Evolutionary conservation across 2,888 invertebrate genomes (phyloP), one percentile per base, ranked within the genome.

Genomic region (Campaea margaritaria): DNA sequence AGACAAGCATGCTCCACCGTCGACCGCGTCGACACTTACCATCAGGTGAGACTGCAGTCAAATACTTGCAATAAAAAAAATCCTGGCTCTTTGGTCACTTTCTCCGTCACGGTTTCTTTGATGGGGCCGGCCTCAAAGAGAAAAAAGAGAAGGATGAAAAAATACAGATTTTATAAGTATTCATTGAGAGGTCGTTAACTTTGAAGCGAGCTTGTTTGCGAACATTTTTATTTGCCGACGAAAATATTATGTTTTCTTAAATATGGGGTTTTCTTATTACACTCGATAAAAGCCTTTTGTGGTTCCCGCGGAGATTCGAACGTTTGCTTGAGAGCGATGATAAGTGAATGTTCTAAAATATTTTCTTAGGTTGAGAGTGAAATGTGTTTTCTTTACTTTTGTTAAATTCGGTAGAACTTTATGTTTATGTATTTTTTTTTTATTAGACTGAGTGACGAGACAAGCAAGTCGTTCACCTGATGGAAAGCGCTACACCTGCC

Each of bases 201-300:
- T 66, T 62, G 58, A 46, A 48, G 57, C 55, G 58, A 53, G 54
- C 56, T 51, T 57, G 59, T 62, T 51, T 45, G 54, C 58, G 49
- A 58, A 63, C 55, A 58, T 60, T 67, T 70, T 63, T 63, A 60
- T 65, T 62, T 59, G 48, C 51, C 53, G 38, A 1, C 58, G 21
- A 21, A 21, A 21, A 21, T 21, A 21, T 53, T 64, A 57, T 52
- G n/a, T 60, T 13, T n/a, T 14, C 39, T 45, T 60, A 64, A 63
- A 61, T 64, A 63, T 58, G 54, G 58, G 63, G 62, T 66, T 62
- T 67, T 64, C 53, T 63, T 50, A 52, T 44, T 51, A 62, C 58
- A 62, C 53, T 65, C 55, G 57, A 55, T 62, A 60, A 65, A 67
- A 68, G 60, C 55, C 62, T 67, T 70, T 65, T 62, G 59, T 62